Evolutionary conservation across 2,113 vertebrate species (phyloP), one percentile per base, ranked within the genome.

Genomic region (Scartelaos histophorus): DNA sequence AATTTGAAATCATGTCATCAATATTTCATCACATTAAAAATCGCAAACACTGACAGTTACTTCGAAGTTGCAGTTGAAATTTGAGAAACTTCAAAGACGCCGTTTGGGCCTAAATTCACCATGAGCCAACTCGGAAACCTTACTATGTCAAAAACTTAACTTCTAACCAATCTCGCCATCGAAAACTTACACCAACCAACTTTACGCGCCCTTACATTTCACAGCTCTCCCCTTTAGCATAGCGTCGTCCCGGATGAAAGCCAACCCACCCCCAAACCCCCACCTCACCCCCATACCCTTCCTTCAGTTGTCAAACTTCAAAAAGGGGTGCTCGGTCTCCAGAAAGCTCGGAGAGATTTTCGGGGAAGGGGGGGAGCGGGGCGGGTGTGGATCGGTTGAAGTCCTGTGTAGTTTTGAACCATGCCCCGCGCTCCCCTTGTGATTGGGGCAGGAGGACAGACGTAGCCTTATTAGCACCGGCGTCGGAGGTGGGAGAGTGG

Each of bases 301-400:
- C 82, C 43, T 78, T 81, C 76, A 87, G 78, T 76, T 90, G 86
- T 87, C 85, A 86, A 80, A 90, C 87, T 90, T 92, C 88, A 91
- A 91, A 91, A 84, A 76, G 82, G 85, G 82, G 75, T 43, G 74
- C 74, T 80, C 84, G 81, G 80, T 89, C 84, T 88, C 83, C 77
- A 89, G 80, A 89, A 88, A 67, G 81, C 78, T 71, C 71, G 54
- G n/a, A 80, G 69, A 24, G 10, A 17, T 12, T 6, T 65, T 45
- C 46, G 15, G 66, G 7, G 7, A 4, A 5, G 35, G 6, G 66
- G 15, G 66, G 7, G 7, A 4, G 6, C 25, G 6, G 66, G 80
- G 79, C 54, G 71, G 75, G 81, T 69, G 62, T 67, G 77, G 66
- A 57, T 64, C 60, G 84, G 82, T 74, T 78, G 78, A 85, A 21